phyloP scores from a whole-genome alignment of 2,113 vertebrate genomes.

The Corynorhinus townsendii region DNA sequence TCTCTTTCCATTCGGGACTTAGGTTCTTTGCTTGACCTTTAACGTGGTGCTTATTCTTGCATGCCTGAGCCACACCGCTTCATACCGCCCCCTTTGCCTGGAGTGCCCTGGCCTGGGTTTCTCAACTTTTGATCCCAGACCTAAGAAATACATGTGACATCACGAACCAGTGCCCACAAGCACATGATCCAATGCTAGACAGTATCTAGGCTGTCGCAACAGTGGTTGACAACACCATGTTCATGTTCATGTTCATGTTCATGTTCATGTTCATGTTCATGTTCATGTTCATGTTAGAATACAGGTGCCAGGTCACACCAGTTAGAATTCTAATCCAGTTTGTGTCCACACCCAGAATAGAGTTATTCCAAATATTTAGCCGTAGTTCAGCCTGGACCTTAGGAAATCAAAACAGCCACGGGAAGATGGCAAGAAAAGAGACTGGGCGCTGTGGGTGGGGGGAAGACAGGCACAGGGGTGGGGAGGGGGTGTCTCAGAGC shows the following conservation, averaged over 20 bases:
- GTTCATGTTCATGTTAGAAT: not conserved
- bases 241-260: not conserved
- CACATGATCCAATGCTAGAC: not conserved
- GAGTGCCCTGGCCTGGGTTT: not conserved
- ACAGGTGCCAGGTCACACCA: not conserved
- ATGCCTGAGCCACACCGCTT: not conserved
- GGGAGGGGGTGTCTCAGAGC: not conserved
- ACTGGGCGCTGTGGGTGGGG: no score
- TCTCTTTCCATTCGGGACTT: not conserved
- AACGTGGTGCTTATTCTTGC: not conserved
- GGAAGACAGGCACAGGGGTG: not conserved
- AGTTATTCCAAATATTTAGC: conserved; percentile 12
- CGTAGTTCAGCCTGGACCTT: not conserved
- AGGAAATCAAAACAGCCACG: not conserved
- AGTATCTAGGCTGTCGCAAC: not conserved
- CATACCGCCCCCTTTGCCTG: not conserved
- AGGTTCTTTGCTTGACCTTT: not conserved
- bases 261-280: no score
- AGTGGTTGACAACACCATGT: not conserved
- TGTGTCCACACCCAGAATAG: not conserved
- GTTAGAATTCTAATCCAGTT: not conserved
- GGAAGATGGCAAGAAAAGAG: not conserved
- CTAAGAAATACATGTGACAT: not conserved
- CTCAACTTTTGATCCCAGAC: not conserved
- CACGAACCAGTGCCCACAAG: not conserved